phyloP scores from a whole-genome alignment of 2,888 invertebrate genomes.

The Blastobasis lacticolella region DNA sequence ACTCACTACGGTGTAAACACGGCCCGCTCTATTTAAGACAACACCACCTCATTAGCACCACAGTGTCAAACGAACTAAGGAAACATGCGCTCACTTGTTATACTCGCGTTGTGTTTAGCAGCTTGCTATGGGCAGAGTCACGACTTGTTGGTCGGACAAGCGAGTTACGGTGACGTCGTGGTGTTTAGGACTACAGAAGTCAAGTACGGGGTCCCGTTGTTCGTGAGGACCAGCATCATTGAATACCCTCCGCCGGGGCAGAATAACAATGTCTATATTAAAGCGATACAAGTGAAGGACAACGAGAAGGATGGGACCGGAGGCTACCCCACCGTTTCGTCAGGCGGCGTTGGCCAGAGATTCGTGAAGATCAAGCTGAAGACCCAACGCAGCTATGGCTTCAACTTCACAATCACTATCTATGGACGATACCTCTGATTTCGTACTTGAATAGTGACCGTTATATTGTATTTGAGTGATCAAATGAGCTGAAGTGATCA shows the following conservation, averaged over 20 bases:
- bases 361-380: constrained; percentile 59
- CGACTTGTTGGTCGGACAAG: constrained; percentile 44
- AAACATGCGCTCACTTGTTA: constrained; percentile 36
- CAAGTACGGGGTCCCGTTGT: constrained; percentile 56
- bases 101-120: constrained; percentile 36
- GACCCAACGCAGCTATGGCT: constrained; percentile 49
- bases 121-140: constrained; percentile 45
- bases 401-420: constrained; percentile 59
- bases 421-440: constrained; percentile 44
- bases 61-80: constrained; percentile 46
- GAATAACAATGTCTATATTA: constrained; percentile 49
- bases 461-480: no score
- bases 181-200: constrained; percentile 44
- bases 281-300: constrained; percentile 51
- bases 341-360: constrained; percentile 59
- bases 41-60: constrained; percentile 33
- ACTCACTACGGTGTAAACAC: constrained; percentile 20
- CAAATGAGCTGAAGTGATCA: no score
- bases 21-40: constrained; percentile 49
- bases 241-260: constrained; percentile 52
- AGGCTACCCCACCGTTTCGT: constrained; percentile 47
- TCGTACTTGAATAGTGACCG: no score
- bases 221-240: constrained; percentile 41
- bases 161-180: constrained; percentile 50
- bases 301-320: constrained; percentile 46